Evolutionary conservation across 2,797 vertebrate species (phyloP).

Genomic region (Platalea minor): DNA sequence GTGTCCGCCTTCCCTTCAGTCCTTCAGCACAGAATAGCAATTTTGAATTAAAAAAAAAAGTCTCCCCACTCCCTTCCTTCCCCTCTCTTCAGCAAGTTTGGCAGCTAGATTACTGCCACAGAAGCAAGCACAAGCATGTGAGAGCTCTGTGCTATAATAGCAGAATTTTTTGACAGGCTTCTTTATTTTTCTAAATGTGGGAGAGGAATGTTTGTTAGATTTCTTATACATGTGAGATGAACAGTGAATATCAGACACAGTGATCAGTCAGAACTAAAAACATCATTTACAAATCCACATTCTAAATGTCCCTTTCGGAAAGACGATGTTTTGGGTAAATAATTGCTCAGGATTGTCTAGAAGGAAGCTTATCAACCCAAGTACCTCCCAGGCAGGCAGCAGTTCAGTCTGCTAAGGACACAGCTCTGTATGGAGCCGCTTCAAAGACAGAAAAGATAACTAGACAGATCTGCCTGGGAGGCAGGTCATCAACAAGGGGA

Average conservation of each 20-base stretch:
- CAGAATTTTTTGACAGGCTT: conserved; percentile 2
- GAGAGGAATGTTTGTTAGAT: neutral
- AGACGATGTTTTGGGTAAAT: conserved; percentile 37
- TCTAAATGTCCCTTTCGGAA: neutral
- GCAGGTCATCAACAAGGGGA: conserved; percentile 67
- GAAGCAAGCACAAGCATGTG: neutral
- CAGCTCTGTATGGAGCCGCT: conserved; percentile 36
- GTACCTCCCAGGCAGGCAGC: conserved; percentile 60
- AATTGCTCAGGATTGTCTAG: conserved; percentile 59
- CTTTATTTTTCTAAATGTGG: neutral
- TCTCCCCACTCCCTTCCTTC: neutral
- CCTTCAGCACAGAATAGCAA: neutral
- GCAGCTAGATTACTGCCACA: neutral
- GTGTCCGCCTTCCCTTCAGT: neutral
- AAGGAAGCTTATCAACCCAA: conserved; percentile 39
- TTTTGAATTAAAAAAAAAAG: neutral
- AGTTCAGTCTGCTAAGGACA: conserved; percentile 31
- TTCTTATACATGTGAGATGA: neutral
- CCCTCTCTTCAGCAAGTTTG: neutral
- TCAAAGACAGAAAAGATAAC: conserved; percentile 73
- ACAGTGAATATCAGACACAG: neutral
- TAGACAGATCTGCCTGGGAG: conserved; percentile 71
- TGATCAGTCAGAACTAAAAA: conserved; percentile 26
- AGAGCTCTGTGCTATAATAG: neutral
- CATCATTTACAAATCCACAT: conserved; percentile 2